Conservation (phyloP, 2,797 vertebrate species). For the Catamblyrhynchus diadema region DNA sequence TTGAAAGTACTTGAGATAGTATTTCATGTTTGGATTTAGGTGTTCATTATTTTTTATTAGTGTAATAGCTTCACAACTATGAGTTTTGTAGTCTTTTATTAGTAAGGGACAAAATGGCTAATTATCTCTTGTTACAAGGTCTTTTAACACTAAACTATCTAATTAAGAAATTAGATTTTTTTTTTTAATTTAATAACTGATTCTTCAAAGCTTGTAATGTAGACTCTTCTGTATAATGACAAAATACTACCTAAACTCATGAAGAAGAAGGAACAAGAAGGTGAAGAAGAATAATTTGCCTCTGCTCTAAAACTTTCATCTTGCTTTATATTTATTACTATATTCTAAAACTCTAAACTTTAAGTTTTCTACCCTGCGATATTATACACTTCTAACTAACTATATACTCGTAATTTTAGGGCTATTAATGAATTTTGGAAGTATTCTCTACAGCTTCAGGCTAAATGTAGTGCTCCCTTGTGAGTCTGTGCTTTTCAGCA, state of each 20-base stretch:
- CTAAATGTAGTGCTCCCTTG: background rate
- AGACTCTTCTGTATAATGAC: background rate
- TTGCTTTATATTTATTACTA: background rate
- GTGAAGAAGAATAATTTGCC: background rate
- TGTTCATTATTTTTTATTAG: background rate
- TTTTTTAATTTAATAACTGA: background rate
- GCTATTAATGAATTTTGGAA: background rate
- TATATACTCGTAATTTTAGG: background rate
- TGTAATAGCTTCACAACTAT: background rate
- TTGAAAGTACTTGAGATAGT: background rate
- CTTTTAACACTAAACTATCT: background rate
- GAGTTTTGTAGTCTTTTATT: background rate
- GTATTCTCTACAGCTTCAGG: background rate
- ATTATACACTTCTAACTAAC: background rate
- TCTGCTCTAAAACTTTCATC: background rate
- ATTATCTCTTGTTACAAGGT: background rate
- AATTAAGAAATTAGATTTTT: background rate
- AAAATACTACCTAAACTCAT: background rate
- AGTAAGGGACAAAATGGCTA: background rate
- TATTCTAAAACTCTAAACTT: background rate
- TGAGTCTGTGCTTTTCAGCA: background rate
- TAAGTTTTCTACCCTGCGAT: background rate
- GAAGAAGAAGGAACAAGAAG: background rate
- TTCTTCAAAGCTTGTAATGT: background rate
- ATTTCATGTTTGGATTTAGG: fast-evolving